Conservation (phyloP, 2,888 invertebrate species). For the Chrysomela aeneicollis region DNA sequence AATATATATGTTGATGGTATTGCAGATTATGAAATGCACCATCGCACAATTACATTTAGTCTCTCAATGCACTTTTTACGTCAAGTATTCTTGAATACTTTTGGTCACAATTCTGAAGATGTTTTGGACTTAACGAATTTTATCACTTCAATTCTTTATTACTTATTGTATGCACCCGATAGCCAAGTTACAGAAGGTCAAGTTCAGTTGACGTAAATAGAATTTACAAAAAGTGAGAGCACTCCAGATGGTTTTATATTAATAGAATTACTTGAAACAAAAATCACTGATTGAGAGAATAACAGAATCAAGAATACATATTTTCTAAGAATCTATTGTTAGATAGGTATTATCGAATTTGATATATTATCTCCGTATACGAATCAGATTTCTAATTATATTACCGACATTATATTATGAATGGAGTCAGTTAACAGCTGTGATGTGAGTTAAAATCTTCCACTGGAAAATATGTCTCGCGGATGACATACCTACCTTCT, state of each 20-base stretch:
- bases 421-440: conserved; percentile 49
- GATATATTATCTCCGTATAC: conserved; percentile 32
- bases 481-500: conserved; percentile 33
- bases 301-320: conserved; percentile 25
- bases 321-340: conserved; percentile 20
- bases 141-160: no score
- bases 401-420: conserved; percentile 45
- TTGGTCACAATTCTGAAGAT: no score
- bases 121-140: no score
- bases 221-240: conserved; percentile 21
- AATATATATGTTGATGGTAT: no score
- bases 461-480: conserved; percentile 43
- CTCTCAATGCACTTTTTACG: no score
- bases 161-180: neutral
- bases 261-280: conserved; percentile 21
- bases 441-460: conserved; percentile 47
- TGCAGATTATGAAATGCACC: no score
- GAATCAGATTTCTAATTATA: conserved; percentile 47
- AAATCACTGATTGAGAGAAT: conserved; percentile 17
- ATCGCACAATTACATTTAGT: no score
- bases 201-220: conserved; percentile 25
- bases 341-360: conserved; percentile 31
- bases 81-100: no score
- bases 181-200: conserved; percentile 24
- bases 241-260: conserved; percentile 19